These are phyloP conservation scores for Pissodes strobi DNA, from an alignment of 1,140 invertebrate species.

Conservation along the genomic window DNA sequence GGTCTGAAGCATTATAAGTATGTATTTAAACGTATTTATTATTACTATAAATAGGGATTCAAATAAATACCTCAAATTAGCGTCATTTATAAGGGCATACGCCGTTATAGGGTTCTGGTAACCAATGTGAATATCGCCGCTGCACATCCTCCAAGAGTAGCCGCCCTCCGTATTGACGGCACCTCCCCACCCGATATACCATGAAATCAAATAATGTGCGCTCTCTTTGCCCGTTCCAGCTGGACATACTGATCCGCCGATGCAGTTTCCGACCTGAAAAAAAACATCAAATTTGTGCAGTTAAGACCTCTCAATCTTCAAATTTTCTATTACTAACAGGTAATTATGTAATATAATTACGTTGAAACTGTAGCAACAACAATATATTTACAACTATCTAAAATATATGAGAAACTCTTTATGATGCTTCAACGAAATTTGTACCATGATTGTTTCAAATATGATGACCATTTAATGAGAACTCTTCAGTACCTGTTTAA, in stretches of 20 bases:
- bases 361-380: too few species aligned
- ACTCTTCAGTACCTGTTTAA: constrained; percentile 11
- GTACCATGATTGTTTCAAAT: background rate
- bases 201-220: constrained; percentile 29
- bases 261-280: constrained; percentile 23
- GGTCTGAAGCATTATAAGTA: too few species aligned
- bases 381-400: background rate
- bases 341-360: background rate
- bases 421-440: background rate
- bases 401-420: background rate
- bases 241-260: constrained; percentile 8
- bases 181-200: constrained; percentile 31
- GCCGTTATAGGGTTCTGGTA: constrained; percentile 33
- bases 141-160: constrained; percentile 22
- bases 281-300: background rate
- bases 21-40: too few species aligned
- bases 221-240: constrained; percentile 20
- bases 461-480: too few species aligned
- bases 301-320: background rate
- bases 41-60: too few species aligned
- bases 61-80: too few species aligned
- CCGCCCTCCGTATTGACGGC: constrained; percentile 6
- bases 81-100: constrained; percentile 23
- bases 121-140: constrained; percentile 17
- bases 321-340: background rate